Percentiles rank a stretch among this genome's conserved stretches.
Conservation (phyloP, 2,888 invertebrate species). For the Omphaloscelis lunosa region DNA sequence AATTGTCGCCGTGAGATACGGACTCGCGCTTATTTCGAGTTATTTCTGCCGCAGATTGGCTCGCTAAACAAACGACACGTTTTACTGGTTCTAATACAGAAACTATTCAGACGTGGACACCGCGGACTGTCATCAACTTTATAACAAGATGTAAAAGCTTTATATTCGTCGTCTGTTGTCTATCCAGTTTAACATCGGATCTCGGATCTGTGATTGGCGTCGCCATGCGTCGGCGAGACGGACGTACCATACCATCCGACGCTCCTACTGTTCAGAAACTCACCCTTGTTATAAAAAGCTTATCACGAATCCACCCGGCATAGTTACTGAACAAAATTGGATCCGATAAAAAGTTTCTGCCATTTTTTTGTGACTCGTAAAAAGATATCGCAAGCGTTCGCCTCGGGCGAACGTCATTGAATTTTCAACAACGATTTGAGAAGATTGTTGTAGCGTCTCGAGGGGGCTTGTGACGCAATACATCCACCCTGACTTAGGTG, state of each 20-base stretch:
- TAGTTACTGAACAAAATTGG: slow-evolving; percentile 84
- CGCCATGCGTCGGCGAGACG: slow-evolving; percentile 46
- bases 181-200: slow-evolving; percentile 50
- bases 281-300: slow-evolving; percentile 83
- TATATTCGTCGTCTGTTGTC: slow-evolving; percentile 51
- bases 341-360: slow-evolving; percentile 81
- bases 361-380: slow-evolving; percentile 82
- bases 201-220: slow-evolving; percentile 65
- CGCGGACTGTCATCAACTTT: slow-evolving; percentile 31
- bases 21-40: slow-evolving; percentile 51
- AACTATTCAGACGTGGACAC: slow-evolving; percentile 26
- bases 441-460: slow-evolving; percentile 75
- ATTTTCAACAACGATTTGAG: slow-evolving; percentile 81
- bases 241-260: slow-evolving; percentile 38
- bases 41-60: slow-evolving; percentile 67
- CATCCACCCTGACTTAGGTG: slow-evolving; percentile 67
- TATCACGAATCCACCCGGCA: slow-evolving; percentile 81
- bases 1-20: slow-evolving; percentile 64
- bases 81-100: slow-evolving; percentile 41
- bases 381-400: slow-evolving; percentile 78
- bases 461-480: slow-evolving; percentile 70
- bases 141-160: slow-evolving; percentile 52
- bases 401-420: slow-evolving; percentile 80
- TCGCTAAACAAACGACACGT: slow-evolving; percentile 56
- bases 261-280: slow-evolving; percentile 53